phyloP scores from a whole-genome alignment of 2,888 invertebrate genomes.

The Sminthurinus aureus region DNA sequence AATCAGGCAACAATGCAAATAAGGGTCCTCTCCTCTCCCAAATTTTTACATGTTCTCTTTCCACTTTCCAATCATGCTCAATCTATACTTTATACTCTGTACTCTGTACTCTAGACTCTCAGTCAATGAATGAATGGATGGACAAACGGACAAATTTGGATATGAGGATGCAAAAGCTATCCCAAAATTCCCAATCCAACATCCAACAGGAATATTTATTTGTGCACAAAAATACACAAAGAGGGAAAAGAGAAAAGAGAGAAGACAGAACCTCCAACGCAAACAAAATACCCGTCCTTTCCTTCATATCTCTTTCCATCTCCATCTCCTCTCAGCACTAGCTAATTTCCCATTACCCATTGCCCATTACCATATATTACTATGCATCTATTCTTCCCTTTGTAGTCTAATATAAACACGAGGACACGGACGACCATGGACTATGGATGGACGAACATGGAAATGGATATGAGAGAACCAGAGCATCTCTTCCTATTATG shows the following conservation, averaged over 20 bases:
- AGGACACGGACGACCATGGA: background rate
- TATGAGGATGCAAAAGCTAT: no score
- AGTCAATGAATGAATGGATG: no score
- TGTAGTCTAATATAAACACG: conserved; percentile 12
- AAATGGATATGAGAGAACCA: background rate
- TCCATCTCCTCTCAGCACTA: no score
- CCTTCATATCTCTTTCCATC: background rate
- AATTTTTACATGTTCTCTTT: background rate
- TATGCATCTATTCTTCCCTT: conserved; percentile 14
- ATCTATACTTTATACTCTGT: no score
- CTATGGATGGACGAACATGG: background rate
- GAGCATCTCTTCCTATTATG: no score
- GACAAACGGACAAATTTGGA: no score
- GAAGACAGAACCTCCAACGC: background rate
- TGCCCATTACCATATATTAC: conserved; percentile 3
- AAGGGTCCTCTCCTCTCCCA: conserved; percentile 43
- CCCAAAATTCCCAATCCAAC: background rate
- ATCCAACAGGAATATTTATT: no score
- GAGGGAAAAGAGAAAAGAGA: background rate
- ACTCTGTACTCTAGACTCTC: background rate
- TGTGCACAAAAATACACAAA: background rate
- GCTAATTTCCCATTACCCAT: background rate
- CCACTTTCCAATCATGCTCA: background rate
- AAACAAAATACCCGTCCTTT: background rate
- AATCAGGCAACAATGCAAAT: conserved; percentile 60